Evolutionary conservation across 2,888 invertebrate genomes (phyloP), one percentile per base, ranked within the genome.

Genomic region (Endomychus coccineus): DNA sequence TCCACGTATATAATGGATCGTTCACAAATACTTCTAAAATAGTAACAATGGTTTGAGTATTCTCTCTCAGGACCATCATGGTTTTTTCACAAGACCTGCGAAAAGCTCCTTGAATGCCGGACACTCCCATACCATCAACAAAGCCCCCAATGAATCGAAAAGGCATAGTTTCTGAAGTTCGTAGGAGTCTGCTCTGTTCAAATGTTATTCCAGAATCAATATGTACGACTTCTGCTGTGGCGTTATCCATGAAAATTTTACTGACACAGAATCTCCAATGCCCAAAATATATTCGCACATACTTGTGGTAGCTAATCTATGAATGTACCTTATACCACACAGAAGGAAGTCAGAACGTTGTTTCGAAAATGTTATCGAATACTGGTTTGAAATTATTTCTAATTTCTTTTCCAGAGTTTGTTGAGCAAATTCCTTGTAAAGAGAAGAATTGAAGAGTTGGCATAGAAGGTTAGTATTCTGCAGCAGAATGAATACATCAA

Each of bases 121-220:
- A 81, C 7, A 86, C 76, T 1, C 97, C 95, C 78, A 97, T 90
- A 2, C 91, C 95, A 51, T 89, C 88, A 35, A 92, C 80, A 27
- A 96, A 80, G 57, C 97, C 96, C 53, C 95, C 77, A 0, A 94
- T 91, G 38, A 97, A 68, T 12, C 97, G 78, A 63, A 97, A 97
- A 0, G 97, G 97, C 11, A 97, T 84, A 0, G 86, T 87, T 71
- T 97, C 97, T 1, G 96, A 94, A 0, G 90, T 87, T 0, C 83
- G 85, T 48, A 95, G 70, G 4, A 88, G 78, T 63, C 80, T 81
- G 1, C 95, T 95, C 71, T 91, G 91, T 52, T 96, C 96, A 67
- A 97, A 96, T 1, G 95, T 94, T 56, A 96, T 86, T 21, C 92
- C 95, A 59, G 96, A 86, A 71, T 97, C 96, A 52, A 97, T 96